Evolutionary conservation across 2,113 vertebrate genomes (phyloP).

Genomic region (Nyctibius bracteatus): DNA sequence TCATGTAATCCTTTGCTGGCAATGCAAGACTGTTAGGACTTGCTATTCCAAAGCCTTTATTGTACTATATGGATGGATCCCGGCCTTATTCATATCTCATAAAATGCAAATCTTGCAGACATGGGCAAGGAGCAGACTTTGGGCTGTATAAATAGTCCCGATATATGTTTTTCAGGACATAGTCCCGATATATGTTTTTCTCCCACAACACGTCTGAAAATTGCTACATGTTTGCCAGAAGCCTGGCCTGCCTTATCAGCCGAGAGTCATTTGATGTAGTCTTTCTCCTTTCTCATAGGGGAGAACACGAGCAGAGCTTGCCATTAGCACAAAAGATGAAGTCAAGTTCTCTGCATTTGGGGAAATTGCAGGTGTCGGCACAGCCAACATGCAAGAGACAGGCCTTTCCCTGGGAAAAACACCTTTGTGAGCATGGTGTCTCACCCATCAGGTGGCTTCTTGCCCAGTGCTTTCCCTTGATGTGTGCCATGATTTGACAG

Average conservation of each 20-base stretch:
- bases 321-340: neutral
- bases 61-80: neutral
- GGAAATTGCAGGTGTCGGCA: neutral
- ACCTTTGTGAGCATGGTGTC: neutral
- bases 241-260: neutral
- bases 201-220: fast-evolving
- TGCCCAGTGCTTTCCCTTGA: neutral
- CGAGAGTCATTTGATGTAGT: neutral
- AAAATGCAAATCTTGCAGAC: neutral
- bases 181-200: neutral
- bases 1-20: neutral
- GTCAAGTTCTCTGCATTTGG: neutral
- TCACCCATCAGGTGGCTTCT: neutral
- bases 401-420: neutral
- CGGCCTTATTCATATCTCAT: neutral
- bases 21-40: neutral
- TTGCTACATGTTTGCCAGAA: neutral
- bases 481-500: neutral
- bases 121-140: neutral
- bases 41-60: neutral
- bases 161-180: neutral
- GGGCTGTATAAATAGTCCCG: neutral
- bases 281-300: neutral
- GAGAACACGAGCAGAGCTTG: neutral
- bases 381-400: neutral